Evolutionary conservation across 2,113 vertebrate genomes (phyloP), one percentile per base, ranked within the genome.

Genomic region (Porphyrio hochstetteri): DNA sequence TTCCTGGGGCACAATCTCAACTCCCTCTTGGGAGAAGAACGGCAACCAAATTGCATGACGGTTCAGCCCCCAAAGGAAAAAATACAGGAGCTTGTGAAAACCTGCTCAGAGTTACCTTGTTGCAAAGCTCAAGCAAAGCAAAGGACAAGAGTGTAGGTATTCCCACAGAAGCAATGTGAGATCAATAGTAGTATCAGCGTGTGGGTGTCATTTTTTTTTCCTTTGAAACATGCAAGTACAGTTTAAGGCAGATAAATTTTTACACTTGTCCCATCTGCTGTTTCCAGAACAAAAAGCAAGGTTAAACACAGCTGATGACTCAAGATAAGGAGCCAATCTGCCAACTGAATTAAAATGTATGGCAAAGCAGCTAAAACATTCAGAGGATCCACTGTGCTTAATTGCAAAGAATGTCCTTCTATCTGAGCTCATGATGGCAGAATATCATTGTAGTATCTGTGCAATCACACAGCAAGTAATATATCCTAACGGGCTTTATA

Each of bases 401-500:
- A 50, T 84, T 81, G 48, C 50, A 61, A 86, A 69, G 44, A 38
- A 61, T 33, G 53, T 77, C 64, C 18, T 72, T 83, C 13, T 60
- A 86, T 78, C 50, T 80, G 56, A 95, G 56, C 82, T 84, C 44
- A 55, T 21, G 40, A 87, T 69, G 48, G 38, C 28, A 56, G 63
- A 61, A 13, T 18, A 36, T 36, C 13, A 2, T 69, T 69, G 27
- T 33, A 46, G 55, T 36, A 68, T 68, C 63, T 65, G 21, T 86
- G 65, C 82, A 93, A 79, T 61, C 78, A 63, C 83, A 59, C 33
- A 82, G 42, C 61, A 89, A 87, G 65, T 61, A 69, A 70, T 72
- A 79, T 35, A 74, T 57, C n/a, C 50, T 96, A 89, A 93, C 44
- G 76, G 65, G 72, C 53, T 92, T 92, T 79, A 25, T n/a, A 63